Evolutionary conservation across 2,113 vertebrate species (phyloP).

Genomic region (Nothoprocta pentlandii): DNA sequence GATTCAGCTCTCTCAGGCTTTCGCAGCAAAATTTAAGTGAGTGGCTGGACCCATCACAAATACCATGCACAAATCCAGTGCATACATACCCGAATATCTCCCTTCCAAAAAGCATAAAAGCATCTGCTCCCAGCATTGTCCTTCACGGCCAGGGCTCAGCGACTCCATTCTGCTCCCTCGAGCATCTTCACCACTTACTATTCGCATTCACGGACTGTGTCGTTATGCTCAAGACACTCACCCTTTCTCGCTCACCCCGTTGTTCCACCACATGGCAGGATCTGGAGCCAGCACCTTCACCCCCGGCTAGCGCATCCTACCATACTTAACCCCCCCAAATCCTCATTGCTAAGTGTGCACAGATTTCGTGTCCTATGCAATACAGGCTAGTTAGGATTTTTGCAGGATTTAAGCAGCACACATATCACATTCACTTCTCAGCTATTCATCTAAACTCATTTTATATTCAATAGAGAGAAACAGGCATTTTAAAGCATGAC

Average conservation of each 20-base stretch:
- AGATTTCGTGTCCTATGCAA: background rate
- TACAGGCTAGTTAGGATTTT: background rate
- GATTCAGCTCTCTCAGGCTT: background rate
- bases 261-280: background rate
- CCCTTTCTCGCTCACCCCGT: background rate
- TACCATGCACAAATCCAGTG: background rate
- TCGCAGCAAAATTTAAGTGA: background rate
- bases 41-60: background rate
- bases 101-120: background rate
- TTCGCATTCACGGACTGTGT: background rate
- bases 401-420: background rate
- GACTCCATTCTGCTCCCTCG: background rate
- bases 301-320: background rate
- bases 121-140: background rate
- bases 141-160: background rate
- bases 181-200: background rate
- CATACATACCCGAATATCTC: background rate
- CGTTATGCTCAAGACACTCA: background rate
- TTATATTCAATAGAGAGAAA: background rate
- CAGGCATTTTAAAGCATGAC: background rate
- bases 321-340: background rate
- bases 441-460: background rate
- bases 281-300: background rate
- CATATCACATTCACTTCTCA: background rate
- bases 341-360: background rate